phyloP scores from a whole-genome alignment of 2,888 invertebrate species.

The Dryomyza anilis region DNA sequence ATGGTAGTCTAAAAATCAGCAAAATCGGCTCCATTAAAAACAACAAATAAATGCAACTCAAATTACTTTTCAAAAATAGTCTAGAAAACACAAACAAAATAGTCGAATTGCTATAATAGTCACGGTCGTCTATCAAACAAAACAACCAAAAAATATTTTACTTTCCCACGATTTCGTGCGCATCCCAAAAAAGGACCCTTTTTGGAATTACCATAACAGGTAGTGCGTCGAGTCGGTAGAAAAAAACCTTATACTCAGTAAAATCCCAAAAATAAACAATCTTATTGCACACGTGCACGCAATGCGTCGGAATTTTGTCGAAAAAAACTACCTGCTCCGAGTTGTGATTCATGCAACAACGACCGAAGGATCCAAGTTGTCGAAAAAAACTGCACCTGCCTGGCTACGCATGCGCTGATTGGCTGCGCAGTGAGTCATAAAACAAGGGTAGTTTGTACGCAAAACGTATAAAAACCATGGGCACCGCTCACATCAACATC shows the following conservation, averaged over 20 bases:
- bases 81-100: conserved; percentile 5
- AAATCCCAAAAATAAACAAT: conserved; percentile 18
- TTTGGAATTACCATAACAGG: conserved; percentile 25
- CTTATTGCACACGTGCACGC: conserved; percentile 39
- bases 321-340: conserved; percentile 32
- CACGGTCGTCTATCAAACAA: conserved; percentile 33
- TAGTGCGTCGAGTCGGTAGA: conserved; percentile 10
- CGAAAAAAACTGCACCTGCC: conserved; percentile 37
- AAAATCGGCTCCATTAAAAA: neutral
- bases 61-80: conserved; percentile 33
- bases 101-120: conserved; percentile 37
- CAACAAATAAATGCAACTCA: conserved; percentile 35
- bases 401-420: conserved; percentile 11
- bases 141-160: conserved; percentile 37
- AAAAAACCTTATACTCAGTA: conserved; percentile 10
- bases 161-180: conserved; percentile 45
- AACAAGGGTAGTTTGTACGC: conserved; percentile 38
- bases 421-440: neutral
- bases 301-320: conserved; percentile 18
- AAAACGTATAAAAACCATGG: conserved; percentile 45
- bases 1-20: neutral
- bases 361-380: neutral
- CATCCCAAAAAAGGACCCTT: conserved; percentile 7
- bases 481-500: too few species aligned
- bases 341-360: conserved; percentile 22